Evolutionary conservation across 2,797 vertebrate genomes (phyloP).

Genomic region (Borostomias antarcticus): DNA sequence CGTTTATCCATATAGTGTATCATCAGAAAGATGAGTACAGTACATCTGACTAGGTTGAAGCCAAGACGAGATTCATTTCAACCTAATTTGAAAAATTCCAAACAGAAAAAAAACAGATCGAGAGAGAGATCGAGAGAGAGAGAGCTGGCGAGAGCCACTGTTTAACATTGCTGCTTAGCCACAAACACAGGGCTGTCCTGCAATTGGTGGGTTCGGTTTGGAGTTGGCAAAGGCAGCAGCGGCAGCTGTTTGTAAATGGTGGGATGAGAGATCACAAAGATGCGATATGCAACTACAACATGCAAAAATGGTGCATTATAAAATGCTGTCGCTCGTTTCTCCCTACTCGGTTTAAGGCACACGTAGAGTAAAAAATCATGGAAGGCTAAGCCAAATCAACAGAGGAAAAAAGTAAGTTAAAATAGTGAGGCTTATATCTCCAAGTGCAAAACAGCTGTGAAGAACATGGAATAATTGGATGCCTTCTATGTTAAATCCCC

Average conservation of each 20-base stretch:
- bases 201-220: constrained; percentile 67
- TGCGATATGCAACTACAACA: constrained; percentile 53
- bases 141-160: constrained; percentile 43
- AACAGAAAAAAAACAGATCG: constrained; percentile 36
- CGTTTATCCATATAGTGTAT: too few species aligned
- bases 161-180: constrained; percentile 60
- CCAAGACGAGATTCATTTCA: too few species aligned
- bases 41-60: too few species aligned
- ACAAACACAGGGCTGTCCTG: constrained; percentile 64
- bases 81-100: too few species aligned
- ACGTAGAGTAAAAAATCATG: constrained; percentile 42
- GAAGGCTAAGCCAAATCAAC: constrained; percentile 51
- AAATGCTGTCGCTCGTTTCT: constrained; percentile 64
- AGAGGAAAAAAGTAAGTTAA: constrained; percentile 43
- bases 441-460: constrained; percentile 38
- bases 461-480: constrained; percentile 68
- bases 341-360: constrained; percentile 43
- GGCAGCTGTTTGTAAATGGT: constrained; percentile 79
- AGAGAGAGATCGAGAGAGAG: too few species aligned
- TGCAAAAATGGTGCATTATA: constrained; percentile 65
- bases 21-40: too few species aligned
- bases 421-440: constrained; percentile 31
- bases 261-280: constrained; percentile 68
- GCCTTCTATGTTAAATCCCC: constrained; percentile 61
- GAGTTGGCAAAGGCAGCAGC: constrained; percentile 61